Base-by-base conservation (phyloP, 2,797 vertebrate genomes). In the Huso huso region DNA sequence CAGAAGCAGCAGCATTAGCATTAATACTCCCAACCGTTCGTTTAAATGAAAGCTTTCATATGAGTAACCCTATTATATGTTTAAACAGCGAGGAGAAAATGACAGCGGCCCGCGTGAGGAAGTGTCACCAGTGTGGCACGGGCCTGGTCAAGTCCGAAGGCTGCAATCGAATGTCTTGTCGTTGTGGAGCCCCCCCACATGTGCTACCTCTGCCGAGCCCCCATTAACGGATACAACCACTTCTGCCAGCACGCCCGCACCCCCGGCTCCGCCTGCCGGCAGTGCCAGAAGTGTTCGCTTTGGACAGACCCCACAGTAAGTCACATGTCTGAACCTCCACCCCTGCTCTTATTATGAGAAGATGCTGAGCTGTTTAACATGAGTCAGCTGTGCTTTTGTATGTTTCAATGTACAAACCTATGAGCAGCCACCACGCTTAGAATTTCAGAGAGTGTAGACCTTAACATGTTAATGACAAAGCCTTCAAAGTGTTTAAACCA, bases 171-270 rank as follows among this genome's bases (percentile, higher is more conserved):
- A 97, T 99, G 95, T 93, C 93, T 2, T 98, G 96, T 70, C 95
- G 96, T 64, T 99, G 96, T 1, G 94, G 95, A 0, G 90, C 94
- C 77, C n/a, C n/a, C n/a, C n/a, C 96, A 93, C 79, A 98, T 99
- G 94, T 99, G 96, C 86, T 98, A 99, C 91, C 93, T 99, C 75
- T 99, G 95, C 80, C 85, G 96, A 1, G 92, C 91, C 23, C 86
- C 94, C 72, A 98, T 98, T 77, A 94, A 84, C 0, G 95, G 95
- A 6, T 99, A 99, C 67, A 93, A 97, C 88, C 96, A 98, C 87
- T 98, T 98, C 89, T 98, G 96, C 81, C 95, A 98, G 77, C 96
- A 99, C 70, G 94, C 94, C 11, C 94, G 94, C 61, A 95, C 95
- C 0, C 96, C 95, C 0, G 95, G 96, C 6, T 92, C 94, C 0